Percentiles rank a stretch among this genome's conserved stretches.
Conservation (phyloP, 92 coral and sea anemone genomes). For the Porites cylindrica region DNA sequence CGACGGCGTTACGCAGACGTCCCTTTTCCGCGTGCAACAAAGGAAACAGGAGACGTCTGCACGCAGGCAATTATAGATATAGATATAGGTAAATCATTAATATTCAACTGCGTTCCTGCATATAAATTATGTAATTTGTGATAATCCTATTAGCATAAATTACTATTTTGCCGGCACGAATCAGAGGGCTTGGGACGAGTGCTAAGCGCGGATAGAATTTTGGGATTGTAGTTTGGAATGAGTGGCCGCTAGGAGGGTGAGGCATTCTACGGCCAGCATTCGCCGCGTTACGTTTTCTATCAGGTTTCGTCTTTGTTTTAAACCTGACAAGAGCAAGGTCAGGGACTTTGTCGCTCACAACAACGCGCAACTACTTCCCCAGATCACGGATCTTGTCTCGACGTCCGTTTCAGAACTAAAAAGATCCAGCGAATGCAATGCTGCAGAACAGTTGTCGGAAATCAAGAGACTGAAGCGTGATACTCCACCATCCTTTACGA, state of each 20-base stretch:
- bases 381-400: no score
- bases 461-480: constrained; percentile 11
- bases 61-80: no score
- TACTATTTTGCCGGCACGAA: constrained; percentile 3
- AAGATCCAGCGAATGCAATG: constrained; percentile 5
- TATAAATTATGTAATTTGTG: background rate
- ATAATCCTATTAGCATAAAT: background rate
- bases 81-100: no score
- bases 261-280: background rate
- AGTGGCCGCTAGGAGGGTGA: no score
- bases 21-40: no score
- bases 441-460: constrained; percentile 10
- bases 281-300: background rate
- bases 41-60: no score
- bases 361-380: no score
- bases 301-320: background rate
- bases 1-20: no score
- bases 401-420: background rate
- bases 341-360: no score
- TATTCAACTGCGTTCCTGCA: no score
- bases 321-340: no score
- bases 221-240: background rate
- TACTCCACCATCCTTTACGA: background rate
- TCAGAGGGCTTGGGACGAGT: background rate
- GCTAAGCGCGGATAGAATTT: background rate